Evolutionary conservation across 2,888 invertebrate genomes (phyloP).

Genomic region (Pelosia muscerda): DNA sequence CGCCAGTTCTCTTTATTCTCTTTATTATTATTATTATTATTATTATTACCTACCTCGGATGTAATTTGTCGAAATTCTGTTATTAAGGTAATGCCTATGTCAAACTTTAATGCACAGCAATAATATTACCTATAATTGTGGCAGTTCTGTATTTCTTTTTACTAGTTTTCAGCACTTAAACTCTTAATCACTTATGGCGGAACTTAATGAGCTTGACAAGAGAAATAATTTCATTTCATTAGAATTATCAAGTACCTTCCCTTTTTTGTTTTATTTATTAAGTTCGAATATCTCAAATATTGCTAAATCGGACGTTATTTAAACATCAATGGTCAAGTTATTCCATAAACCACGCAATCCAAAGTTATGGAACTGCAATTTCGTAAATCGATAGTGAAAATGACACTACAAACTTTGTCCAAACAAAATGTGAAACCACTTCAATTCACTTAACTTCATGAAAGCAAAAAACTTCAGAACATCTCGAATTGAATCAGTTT

Average conservation of each 20-base stretch:
- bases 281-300: constrained; percentile 18
- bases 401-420: constrained; percentile 26
- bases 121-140: neutral
- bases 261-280: neutral
- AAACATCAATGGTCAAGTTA: constrained; percentile 26
- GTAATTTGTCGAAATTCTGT: neutral
- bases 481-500: constrained; percentile 32
- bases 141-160: neutral
- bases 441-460: constrained; percentile 46
- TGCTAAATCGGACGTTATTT: constrained; percentile 21
- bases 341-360: constrained; percentile 30
- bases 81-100: neutral
- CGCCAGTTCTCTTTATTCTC: no score
- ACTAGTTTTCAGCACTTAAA: neutral
- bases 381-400: constrained; percentile 27
- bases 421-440: constrained; percentile 26
- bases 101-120: neutral
- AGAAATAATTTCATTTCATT: no score
- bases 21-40: no score
- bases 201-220: neutral
- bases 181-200: neutral
- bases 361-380: constrained; percentile 33
- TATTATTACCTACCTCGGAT: neutral
- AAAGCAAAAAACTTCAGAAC: constrained; percentile 34
- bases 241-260: no score